phyloP scores from a whole-genome alignment of 2,888 invertebrate species.

The Ophion ventricosus region DNA sequence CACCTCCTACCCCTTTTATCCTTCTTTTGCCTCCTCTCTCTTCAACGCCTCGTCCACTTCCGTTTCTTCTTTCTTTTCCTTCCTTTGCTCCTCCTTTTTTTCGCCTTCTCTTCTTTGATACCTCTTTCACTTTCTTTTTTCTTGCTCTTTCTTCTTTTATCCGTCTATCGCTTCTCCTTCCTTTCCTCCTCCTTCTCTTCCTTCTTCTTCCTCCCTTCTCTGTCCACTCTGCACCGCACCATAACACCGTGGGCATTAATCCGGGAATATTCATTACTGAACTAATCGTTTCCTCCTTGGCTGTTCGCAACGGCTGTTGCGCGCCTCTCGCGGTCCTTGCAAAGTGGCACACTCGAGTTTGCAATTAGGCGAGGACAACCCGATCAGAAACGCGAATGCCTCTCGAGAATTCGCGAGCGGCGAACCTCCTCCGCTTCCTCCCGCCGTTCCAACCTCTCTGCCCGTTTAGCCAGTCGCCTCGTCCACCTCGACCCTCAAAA shows the following conservation, averaged over 20 bases:
- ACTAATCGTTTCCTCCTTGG: slow-evolving; percentile 31
- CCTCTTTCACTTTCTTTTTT: neutral
- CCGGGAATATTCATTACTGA: slow-evolving; percentile 46
- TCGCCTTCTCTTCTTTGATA: neutral
- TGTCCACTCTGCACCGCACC: neutral
- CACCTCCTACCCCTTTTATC: too few species aligned
- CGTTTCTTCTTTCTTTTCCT: neutral
- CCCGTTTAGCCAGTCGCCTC: neutral
- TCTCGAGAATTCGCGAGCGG: slow-evolving; percentile 40
- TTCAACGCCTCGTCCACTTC: neutral
- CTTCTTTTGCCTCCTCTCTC: too few species aligned
- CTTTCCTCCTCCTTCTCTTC: neutral
- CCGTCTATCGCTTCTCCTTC: too few species aligned
- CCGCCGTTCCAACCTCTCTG: neutral
- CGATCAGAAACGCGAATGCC: slow-evolving; percentile 44
- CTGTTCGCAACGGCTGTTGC: slow-evolving; percentile 16
- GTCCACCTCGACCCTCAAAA: too few species aligned
- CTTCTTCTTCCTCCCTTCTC: too few species aligned
- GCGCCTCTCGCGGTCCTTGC: slow-evolving; percentile 7
- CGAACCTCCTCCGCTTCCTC: neutral
- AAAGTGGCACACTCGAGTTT: slow-evolving; percentile 55
- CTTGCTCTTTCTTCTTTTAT: neutral
- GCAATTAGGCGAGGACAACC: slow-evolving; percentile 49
- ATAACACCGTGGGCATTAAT: slow-evolving; percentile 26
- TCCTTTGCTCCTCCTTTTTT: neutral